Evolutionary conservation across 2,797 vertebrate species (phyloP).

Genomic region (Urosaurus nigricauda): DNA sequence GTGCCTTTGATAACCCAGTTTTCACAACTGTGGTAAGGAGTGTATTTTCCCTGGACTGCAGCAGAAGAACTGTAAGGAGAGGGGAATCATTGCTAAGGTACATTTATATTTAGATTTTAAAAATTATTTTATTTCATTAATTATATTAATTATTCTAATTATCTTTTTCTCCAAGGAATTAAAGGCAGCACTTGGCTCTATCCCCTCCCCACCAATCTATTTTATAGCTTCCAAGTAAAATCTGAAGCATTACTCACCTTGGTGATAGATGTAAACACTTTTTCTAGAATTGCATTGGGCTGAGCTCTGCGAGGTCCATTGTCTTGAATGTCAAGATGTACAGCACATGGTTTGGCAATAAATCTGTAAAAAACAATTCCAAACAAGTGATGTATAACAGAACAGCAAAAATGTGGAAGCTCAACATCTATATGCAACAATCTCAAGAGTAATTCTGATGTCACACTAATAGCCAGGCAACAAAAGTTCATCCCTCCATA

Average conservation of each 20-base stretch:
- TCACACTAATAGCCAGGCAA: background rate
- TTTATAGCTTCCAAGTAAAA: conserved; percentile 5
- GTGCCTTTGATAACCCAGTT: background rate
- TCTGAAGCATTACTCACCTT: conserved; percentile 76
- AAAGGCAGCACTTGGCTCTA: background rate
- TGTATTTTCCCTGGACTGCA: background rate
- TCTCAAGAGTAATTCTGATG: background rate
- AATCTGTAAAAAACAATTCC: conserved; percentile 81
- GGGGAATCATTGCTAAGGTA: background rate
- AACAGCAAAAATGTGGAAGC: background rate
- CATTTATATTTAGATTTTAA: background rate
- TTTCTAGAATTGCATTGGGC: conserved; percentile 90
- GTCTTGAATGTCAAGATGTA: conserved; percentile 88
- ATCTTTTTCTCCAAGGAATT: background rate
- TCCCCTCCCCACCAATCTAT: no score
- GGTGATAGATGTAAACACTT: conserved; percentile 84
- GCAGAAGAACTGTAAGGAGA: background rate
- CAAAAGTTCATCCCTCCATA: background rate
- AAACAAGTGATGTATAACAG: conserved; percentile 23
- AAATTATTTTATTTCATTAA: no score
- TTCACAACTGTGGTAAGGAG: background rate
- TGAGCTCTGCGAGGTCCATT: conserved; percentile 84
- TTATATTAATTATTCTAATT: no score
- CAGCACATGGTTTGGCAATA: conserved; percentile 92
- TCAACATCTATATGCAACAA: background rate